Conservation (phyloP, 1,140 invertebrate genomes). For the Magallana angulata region DNA sequence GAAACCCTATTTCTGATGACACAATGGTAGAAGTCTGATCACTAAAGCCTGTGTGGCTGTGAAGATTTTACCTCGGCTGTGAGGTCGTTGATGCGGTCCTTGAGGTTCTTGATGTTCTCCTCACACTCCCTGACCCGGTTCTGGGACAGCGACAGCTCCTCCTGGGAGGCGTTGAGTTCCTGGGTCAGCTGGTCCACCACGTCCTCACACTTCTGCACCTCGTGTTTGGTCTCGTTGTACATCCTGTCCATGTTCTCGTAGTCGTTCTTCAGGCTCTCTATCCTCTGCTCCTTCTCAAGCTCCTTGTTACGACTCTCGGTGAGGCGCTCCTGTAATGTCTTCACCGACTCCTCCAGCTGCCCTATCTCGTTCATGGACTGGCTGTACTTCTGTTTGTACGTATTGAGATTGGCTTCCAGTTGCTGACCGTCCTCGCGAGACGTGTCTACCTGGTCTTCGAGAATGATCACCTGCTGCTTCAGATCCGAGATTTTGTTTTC, state of each 20-base stretch:
- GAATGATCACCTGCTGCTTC: conserved; percentile 71
- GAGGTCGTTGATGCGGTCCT: conserved; percentile 66
- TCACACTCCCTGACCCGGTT: conserved; percentile 72
- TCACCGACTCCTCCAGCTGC: conserved; percentile 68
- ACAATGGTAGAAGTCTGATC: too few species aligned
- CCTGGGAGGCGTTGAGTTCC: conserved; percentile 74
- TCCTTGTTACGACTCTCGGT: conserved; percentile 71
- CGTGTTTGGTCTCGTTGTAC: conserved; percentile 70
- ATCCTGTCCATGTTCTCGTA: conserved; percentile 72
- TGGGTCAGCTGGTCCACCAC: conserved; percentile 77
- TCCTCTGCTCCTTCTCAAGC: conserved; percentile 72
- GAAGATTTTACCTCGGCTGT: conserved; percentile 67
- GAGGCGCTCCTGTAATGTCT: conserved; percentile 72
- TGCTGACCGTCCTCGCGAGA: conserved; percentile 66
- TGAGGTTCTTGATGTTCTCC: conserved; percentile 70
- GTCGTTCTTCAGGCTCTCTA: conserved; percentile 72
- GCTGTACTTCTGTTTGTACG: conserved; percentile 74
- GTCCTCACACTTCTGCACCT: conserved; percentile 75
- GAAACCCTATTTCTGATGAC: too few species aligned
- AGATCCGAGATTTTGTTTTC: conserved; percentile 68
- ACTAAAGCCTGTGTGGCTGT: too few species aligned
- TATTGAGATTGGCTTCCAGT: conserved; percentile 67
- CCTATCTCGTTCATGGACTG: conserved; percentile 70
- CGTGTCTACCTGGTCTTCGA: conserved; percentile 71
- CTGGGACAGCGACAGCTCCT: conserved; percentile 72